Evolutionary conservation across 2,888 invertebrate genomes (phyloP).

Genomic region (Stenchaetothrips biformis): DNA sequence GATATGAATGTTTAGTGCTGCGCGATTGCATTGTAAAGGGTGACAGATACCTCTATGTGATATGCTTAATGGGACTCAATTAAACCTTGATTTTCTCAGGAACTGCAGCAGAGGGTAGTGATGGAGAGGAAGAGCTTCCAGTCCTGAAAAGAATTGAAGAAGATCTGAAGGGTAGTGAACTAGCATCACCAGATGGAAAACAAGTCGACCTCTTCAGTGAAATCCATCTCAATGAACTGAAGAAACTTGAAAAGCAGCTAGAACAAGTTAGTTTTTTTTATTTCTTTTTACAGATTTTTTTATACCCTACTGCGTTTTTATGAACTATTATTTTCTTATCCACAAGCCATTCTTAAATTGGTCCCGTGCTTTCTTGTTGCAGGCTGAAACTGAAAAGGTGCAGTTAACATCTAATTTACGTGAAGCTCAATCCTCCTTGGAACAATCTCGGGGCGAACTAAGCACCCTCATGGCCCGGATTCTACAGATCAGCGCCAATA

Average conservation of each 20-base stretch:
- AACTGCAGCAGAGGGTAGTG: slow-evolving; percentile 56
- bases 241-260: slow-evolving; percentile 87
- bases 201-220: slow-evolving; percentile 88
- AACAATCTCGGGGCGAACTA: slow-evolving; percentile 53
- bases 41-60: background rate
- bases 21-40: background rate
- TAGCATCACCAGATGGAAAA: slow-evolving; percentile 58
- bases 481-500: slow-evolving; percentile 71
- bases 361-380: slow-evolving; percentile 24
- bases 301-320: too few relatives aligned
- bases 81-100: slow-evolving; percentile 61
- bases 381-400: slow-evolving; percentile 75
- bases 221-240: slow-evolving; percentile 90
- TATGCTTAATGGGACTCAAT: background rate
- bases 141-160: slow-evolving; percentile 57
- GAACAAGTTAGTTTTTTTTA: slow-evolving; percentile 54
- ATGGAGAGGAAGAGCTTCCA: slow-evolving; percentile 67
- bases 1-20: background rate
- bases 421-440: slow-evolving; percentile 65
- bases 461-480: slow-evolving; percentile 67
- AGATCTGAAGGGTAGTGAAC: slow-evolving; percentile 53
- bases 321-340: background rate
- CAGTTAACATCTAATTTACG: slow-evolving; percentile 64
- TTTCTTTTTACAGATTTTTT: background rate
- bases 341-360: background rate